phyloP scores from a whole-genome alignment of 2,797 vertebrate species.

The Passerculus sandwichensis region DNA sequence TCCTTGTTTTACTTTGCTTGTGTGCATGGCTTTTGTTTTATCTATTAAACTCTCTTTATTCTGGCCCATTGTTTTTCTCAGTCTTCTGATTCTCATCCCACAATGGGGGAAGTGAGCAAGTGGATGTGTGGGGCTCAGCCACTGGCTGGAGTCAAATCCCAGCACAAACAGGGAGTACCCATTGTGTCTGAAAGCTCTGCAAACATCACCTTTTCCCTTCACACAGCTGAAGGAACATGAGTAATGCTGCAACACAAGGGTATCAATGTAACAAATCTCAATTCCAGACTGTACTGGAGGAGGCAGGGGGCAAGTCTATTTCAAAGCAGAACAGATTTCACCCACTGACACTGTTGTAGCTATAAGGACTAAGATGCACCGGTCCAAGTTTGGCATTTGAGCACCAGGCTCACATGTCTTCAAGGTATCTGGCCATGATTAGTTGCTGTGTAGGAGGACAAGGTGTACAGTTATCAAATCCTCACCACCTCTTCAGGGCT shows the following conservation, averaged over 20 bases:
- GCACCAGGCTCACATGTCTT: neutral
- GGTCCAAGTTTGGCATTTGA: neutral
- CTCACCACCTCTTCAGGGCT: neutral
- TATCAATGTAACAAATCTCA: neutral
- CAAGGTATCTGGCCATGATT: neutral
- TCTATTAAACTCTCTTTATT: neutral
- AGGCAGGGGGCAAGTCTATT: neutral
- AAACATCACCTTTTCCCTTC: neutral
- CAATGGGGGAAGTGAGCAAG: neutral
- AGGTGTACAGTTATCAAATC: neutral
- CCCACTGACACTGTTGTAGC: neutral
- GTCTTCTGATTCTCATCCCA: neutral
- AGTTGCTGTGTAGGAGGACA: neutral
- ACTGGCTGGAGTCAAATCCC: neutral
- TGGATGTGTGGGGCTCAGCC: neutral
- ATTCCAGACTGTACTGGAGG: neutral
- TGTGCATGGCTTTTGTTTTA: neutral
- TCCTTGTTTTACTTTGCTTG: neutral
- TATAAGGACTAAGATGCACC: neutral
- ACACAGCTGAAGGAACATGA: neutral
- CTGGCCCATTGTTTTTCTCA: neutral
- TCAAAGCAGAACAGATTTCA: neutral
- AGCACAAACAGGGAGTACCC: neutral
- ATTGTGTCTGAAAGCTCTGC: neutral
- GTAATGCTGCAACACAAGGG: neutral